Evolutionary conservation across 2,888 invertebrate genomes (phyloP).

Genomic region (Carpatolechia fugitivella): DNA sequence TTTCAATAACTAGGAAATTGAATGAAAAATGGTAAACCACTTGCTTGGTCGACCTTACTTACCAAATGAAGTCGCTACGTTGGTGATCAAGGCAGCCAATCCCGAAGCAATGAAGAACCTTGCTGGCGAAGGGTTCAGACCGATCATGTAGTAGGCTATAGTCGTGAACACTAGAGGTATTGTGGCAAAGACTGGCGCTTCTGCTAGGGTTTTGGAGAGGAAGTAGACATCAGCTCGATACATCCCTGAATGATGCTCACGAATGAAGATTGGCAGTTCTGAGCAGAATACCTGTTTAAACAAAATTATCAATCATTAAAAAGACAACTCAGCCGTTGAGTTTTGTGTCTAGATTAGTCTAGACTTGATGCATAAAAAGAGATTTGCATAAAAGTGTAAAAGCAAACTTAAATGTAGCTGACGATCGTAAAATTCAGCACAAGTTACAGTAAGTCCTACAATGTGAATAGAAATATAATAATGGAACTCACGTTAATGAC

Average conservation of each 20-base stretch:
- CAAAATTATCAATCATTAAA: background rate
- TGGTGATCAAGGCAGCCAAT: slow-evolving; percentile 90
- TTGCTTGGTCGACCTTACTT: too few relatives aligned
- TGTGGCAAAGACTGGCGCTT: slow-evolving; percentile 90
- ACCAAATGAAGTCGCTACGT: slow-evolving; percentile 94
- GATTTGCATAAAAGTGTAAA: too few relatives aligned
- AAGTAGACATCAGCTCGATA: slow-evolving; percentile 95
- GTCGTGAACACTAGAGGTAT: slow-evolving; percentile 90
- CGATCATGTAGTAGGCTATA: slow-evolving; percentile 94
- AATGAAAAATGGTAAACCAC: too few relatives aligned
- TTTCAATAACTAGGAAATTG: too few relatives aligned
- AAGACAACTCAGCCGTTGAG: too few relatives aligned
- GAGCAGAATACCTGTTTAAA: slow-evolving; percentile 89
- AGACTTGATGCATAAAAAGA: too few relatives aligned
- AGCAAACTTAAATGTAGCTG: too few relatives aligned
- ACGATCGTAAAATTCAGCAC: too few relatives aligned
- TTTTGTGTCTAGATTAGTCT: too few relatives aligned
- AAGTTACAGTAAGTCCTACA: too few relatives aligned
- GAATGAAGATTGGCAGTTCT: slow-evolving; percentile 92
- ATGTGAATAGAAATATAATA: background rate
- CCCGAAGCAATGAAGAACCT: slow-evolving; percentile 87
- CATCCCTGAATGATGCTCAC: slow-evolving; percentile 94
- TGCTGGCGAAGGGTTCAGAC: slow-evolving; percentile 84
- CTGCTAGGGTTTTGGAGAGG: slow-evolving; percentile 93
- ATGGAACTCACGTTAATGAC: slow-evolving; percentile 89